phyloP scores from a whole-genome alignment of 1,140 invertebrate species.

The Brachionus sp. region DNA sequence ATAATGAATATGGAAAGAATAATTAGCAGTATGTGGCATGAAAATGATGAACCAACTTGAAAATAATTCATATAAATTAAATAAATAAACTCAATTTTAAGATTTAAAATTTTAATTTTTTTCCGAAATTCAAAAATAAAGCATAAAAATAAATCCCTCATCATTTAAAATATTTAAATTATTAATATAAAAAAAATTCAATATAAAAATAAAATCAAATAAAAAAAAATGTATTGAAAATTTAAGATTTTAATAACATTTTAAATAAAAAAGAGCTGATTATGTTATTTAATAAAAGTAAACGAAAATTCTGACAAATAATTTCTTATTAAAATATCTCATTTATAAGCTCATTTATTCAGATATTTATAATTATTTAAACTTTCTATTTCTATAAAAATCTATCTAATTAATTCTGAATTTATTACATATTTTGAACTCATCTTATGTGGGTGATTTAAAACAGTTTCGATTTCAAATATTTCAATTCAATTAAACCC shows the following conservation, averaged over 20 bases:
- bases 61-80: not conserved
- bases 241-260: too few relatives aligned
- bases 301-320: not conserved
- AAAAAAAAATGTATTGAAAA: too few relatives aligned
- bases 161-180: not conserved
- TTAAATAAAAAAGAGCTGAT: not conserved
- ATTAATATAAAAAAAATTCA: too few relatives aligned
- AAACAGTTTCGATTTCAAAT: not conserved
- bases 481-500: not conserved
- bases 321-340: not conserved
- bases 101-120: too few relatives aligned
- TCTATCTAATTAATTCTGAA: not conserved
- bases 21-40: constrained; percentile 26
- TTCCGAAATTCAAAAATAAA: too few relatives aligned
- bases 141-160: not conserved
- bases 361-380: too few relatives aligned
- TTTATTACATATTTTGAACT: not conserved
- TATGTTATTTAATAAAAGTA: not conserved
- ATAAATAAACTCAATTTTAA: too few relatives aligned
- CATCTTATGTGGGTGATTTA: not conserved
- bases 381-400: not conserved
- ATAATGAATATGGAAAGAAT: constrained; percentile 38
- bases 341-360: too few relatives aligned
- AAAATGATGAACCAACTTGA: not conserved
- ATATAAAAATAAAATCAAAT: too few relatives aligned